A percentile compares a stretch with the other conserved stretches of the same genome.
Evolutionary conservation across 2,888 invertebrate genomes (phyloP).

Genomic region (Lithophane socia): DNA sequence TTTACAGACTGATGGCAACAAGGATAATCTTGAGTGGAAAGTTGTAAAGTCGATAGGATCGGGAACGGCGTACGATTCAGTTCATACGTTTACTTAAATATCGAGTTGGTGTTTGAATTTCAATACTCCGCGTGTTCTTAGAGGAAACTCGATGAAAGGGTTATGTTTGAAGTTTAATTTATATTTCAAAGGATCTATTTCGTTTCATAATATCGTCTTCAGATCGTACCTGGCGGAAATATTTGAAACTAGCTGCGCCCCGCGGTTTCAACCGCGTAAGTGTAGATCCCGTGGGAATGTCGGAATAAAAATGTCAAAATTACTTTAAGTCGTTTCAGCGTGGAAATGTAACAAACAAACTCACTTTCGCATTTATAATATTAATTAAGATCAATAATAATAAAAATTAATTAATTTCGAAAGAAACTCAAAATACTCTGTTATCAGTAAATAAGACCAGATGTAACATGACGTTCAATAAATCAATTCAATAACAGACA

Average conservation of each 20-base stretch:
- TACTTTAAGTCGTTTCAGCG: too few species aligned
- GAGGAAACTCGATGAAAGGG: slow-evolving; percentile 19
- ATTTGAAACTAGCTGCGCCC: not conserved
- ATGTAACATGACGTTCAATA: too few species aligned
- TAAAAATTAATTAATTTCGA: too few species aligned
- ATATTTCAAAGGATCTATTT: slow-evolving; percentile 27
- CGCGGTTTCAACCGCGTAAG: too few species aligned
- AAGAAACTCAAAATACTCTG: not conserved
- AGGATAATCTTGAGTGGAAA: slow-evolving; percentile 61
- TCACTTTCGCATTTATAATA: too few species aligned
- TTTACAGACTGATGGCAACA: slow-evolving; percentile 48
- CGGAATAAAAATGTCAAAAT: too few species aligned
- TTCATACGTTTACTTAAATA: slow-evolving; percentile 53
- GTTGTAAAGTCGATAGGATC: slow-evolving; percentile 54
- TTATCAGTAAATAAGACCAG: not conserved
- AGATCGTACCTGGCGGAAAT: not conserved
- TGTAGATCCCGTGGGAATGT: too few species aligned
- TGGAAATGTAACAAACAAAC: too few species aligned
- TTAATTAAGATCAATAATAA: too few species aligned
- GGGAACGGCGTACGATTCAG: slow-evolving; percentile 39
- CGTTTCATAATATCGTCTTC: not conserved
- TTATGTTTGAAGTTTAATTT: slow-evolving; percentile 19
- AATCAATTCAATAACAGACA: not conserved
- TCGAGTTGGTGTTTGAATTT: slow-evolving; percentile 39
- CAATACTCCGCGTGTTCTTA: slow-evolving; percentile 32